Percentiles rank a stretch among this genome's conserved stretches.
These are phyloP conservation scores for Coptodon bakossiorum DNA, from an alignment of 2,113 vertebrate species.

Conservation along the genomic window DNA sequence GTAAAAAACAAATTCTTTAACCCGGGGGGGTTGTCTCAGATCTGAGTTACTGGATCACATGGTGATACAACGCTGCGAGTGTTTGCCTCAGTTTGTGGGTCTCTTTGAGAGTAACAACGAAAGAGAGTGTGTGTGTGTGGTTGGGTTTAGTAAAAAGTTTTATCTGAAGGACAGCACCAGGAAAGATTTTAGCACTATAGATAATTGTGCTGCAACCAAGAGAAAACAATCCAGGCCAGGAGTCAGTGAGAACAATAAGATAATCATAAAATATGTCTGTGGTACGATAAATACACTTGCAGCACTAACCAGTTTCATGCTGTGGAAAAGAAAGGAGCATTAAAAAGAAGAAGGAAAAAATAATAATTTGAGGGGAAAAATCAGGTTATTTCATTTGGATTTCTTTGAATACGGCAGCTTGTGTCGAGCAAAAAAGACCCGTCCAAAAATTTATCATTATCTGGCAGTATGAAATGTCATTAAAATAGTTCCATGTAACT, in stretches of 20 bases:
- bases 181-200: background rate
- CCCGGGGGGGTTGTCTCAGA: slow-evolving; percentile 39
- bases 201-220: background rate
- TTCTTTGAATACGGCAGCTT: background rate
- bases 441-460: slow-evolving; percentile 12
- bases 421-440: background rate
- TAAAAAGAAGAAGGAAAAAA: background rate
- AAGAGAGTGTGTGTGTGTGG: background rate
- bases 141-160: background rate
- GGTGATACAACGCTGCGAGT: background rate
- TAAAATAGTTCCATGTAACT: slow-evolving; percentile 26
- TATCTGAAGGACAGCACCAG: background rate
- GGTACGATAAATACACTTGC: background rate
- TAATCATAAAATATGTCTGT: background rate
- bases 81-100: background rate
- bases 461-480: slow-evolving; percentile 15
- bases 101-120: background rate
- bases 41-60: slow-evolving; percentile 50
- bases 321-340: background rate
- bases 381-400: background rate
- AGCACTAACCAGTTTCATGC: background rate
- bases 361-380: background rate
- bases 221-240: background rate
- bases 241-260: background rate
- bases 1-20: slow-evolving; percentile 63